Conservation (phyloP, 2,113 vertebrate species). For the Formicarius rufipectus region DNA sequence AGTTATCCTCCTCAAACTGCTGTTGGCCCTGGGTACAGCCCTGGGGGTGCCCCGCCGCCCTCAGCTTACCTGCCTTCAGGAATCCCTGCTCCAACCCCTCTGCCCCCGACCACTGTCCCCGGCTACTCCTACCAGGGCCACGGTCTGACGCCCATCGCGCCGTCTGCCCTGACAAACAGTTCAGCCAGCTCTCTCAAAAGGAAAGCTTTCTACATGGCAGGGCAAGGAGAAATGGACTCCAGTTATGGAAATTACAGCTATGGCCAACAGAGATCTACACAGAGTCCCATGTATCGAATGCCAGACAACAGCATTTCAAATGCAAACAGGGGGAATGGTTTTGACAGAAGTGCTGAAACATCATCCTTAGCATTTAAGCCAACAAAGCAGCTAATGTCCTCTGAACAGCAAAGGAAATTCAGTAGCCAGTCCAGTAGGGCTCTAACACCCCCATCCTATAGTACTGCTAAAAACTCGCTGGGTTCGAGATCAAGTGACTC, state of each 20-base stretch:
- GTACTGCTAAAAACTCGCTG: slow-evolving; percentile 89
- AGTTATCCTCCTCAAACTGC: slow-evolving; percentile 93
- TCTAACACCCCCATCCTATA: slow-evolving; percentile 91
- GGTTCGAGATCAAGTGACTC: slow-evolving; percentile 87
- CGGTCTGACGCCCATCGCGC: slow-evolving; percentile 89
- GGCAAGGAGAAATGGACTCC: slow-evolving; percentile 97
- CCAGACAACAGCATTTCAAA: slow-evolving; percentile 92
- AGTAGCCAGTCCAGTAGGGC: slow-evolving; percentile 90
- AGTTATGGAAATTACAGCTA: slow-evolving; percentile 96
- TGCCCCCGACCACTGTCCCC: slow-evolving; percentile 91
- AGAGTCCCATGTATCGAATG: slow-evolving; percentile 98
- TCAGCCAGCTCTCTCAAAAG: slow-evolving; percentile 96
- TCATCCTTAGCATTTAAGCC: slow-evolving; percentile 95
- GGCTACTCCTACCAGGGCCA: slow-evolving; percentile 96
- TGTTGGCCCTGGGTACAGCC: slow-evolving; percentile 92
- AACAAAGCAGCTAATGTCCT: slow-evolving; percentile 92
- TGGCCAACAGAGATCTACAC: slow-evolving; percentile 96
- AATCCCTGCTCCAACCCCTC: slow-evolving; percentile 93
- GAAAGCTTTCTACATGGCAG: slow-evolving; percentile 99
- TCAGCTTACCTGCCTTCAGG: slow-evolving; percentile 96
- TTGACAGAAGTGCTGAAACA: slow-evolving; percentile 92
- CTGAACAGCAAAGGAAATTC: slow-evolving; percentile 96
- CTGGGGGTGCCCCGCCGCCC: slow-evolving; percentile 89
- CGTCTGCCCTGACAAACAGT: slow-evolving; percentile 91
- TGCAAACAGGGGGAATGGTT: slow-evolving; percentile 91